These are phyloP conservation scores for Epinotia ramella DNA, from an alignment of 2,888 invertebrate species.

Conservation along the genomic window DNA sequence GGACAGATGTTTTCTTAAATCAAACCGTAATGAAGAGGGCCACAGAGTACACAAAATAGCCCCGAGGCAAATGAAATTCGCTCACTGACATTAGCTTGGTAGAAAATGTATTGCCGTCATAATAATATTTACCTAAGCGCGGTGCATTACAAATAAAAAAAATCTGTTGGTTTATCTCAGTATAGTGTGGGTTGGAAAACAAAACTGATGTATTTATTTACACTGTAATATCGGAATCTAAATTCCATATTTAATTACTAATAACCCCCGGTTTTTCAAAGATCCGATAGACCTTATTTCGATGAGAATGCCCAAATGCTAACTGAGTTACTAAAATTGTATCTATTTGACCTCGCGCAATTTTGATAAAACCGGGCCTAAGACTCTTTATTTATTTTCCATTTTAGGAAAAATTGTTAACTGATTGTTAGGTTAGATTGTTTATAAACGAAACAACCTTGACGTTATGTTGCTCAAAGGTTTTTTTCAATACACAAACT, in stretches of 20 bases:
- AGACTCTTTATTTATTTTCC: no score
- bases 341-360: no score
- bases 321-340: no score
- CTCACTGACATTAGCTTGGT: conserved; percentile 56
- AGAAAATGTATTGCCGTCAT: conserved; percentile 44
- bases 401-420: no score
- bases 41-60: conserved; percentile 60
- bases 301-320: no score
- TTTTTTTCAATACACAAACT: no score
- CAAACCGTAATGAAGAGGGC: conserved; percentile 64
- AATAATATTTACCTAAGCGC: conserved; percentile 44
- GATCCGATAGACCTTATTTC: no score
- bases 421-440: no score
- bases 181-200: conserved; percentile 8
- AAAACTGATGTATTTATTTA: conserved; percentile 5
- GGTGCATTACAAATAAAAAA: conserved; percentile 38
- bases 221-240: not conserved
- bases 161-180: conserved; percentile 17
- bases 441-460: no score
- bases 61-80: conserved; percentile 64
- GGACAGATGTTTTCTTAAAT: conserved; percentile 68
- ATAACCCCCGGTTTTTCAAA: no score
- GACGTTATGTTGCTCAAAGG: no score
- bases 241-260: not conserved
- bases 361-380: no score